Base-by-base conservation (phyloP, 2,888 invertebrate species). In the Malthinus seriepunctatus region DNA sequence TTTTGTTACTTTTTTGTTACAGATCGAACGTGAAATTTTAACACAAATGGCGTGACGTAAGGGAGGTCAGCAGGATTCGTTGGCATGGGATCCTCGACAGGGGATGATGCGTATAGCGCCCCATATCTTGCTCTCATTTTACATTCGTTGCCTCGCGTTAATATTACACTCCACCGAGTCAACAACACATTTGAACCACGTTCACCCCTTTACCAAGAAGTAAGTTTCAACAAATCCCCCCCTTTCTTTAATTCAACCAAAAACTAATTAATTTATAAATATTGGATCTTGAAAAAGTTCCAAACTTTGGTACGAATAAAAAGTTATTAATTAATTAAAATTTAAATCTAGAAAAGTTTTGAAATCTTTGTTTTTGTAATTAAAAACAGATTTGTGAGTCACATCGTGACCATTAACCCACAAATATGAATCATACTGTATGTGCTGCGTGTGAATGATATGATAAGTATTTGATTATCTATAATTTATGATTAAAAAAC, bases 121-220 rank as follows among this genome's bases (percentile, higher is more conserved):
- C 90, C 93, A 80, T 86, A 88, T 76, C 86, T 95, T 79, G 92
- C 94, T 75, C 86, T 87, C 80, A 85, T 93, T 80, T 88, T 95
- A 79, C 95, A 95, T 81, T 84, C 88, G 71, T 84, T 96, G 81
- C 96, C 95, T 64, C 96, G 96, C 81, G 86, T 95, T 78, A 95
- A 96, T 80, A 91, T 95, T 74, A 90, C 91, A 71, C 88, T 95
- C 74, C 91, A 93, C 77, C 86, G 87, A 71, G 93, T 95, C 80
- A 95, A 95, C 81, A 91, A 89, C 75, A 93, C 94, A 64, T 96
- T 96, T 81, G 89, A 93, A 74, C 95, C 94, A 46, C 87, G 89
- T 72, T 93, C 93, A 75, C 89, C 91, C 71, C 87, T 92, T 67
- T 97, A 97, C 81, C 84, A 93, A 69, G 95, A 96, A 90, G 93